Evolutionary conservation across 2,888 invertebrate species (phyloP).

Genomic region (Azorinus chamasolen): DNA sequence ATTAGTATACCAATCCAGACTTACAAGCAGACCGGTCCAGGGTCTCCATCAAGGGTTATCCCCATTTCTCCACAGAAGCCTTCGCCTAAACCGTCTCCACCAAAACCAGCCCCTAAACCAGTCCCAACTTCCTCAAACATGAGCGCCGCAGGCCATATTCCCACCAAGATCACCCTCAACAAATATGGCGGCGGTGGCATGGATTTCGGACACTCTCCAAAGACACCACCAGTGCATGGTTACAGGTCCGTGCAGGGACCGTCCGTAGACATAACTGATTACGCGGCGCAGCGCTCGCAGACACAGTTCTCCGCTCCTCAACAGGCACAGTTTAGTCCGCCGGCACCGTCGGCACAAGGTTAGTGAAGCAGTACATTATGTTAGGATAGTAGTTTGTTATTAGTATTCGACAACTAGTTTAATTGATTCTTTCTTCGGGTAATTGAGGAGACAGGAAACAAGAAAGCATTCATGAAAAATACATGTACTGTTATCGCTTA

Average conservation of each 20-base stretch:
- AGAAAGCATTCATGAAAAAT: no score
- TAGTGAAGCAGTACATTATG: no score
- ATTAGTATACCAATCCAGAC: constrained; percentile 57
- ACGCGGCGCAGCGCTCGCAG: constrained; percentile 13
- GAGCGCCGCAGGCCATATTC: constrained; percentile 67
- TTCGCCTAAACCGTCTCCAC: constrained; percentile 51
- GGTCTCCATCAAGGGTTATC: constrained; percentile 58
- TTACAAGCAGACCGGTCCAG: constrained; percentile 43
- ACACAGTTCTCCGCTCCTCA: constrained; percentile 48
- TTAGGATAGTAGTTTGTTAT: no score
- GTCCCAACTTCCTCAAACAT: constrained; percentile 15
- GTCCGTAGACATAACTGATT: constrained; percentile 18
- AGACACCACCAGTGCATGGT: constrained; percentile 41
- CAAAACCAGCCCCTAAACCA: constrained; percentile 25
- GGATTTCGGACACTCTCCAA: constrained; percentile 69
- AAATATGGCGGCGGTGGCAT: constrained; percentile 78
- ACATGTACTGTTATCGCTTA: no score
- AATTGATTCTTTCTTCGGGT: no score
- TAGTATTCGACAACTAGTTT: no score
- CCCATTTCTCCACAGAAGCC: constrained; percentile 67
- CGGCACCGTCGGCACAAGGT: no score
- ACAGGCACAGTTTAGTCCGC: constrained; percentile 1
- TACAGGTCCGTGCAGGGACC: constrained; percentile 45
- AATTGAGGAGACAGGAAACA: no score
- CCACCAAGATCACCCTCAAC: constrained; percentile 74